These are phyloP conservation scores for Embiotoca jacksoni DNA, from an alignment of 2,113 vertebrate genomes.

Conservation along the genomic window DNA sequence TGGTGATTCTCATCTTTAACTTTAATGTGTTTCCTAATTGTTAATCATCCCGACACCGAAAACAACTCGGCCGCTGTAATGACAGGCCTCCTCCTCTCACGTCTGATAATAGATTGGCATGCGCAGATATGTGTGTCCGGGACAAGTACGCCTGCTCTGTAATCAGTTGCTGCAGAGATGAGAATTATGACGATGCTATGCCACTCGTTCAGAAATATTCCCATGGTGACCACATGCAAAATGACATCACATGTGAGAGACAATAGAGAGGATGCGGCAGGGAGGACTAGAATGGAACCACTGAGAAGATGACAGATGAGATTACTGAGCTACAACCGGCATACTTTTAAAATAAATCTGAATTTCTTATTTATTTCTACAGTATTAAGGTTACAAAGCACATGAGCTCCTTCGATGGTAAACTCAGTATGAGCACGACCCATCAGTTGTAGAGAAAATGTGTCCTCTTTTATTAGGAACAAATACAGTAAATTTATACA, in stretches of 20 bases:
- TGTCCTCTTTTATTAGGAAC: not conserved
- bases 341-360: not conserved
- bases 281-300: not conserved
- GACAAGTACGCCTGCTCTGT: conserved; percentile 21
- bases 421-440: too few species aligned
- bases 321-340: not conserved
- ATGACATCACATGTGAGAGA: conserved; percentile 49
- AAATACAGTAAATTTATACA: not conserved
- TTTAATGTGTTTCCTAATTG: not conserved
- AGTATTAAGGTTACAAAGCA: not conserved
- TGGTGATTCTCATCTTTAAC: not conserved
- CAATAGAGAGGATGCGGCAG: not conserved
- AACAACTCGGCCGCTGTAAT: conserved; percentile 11
- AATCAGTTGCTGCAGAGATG: conserved; percentile 44
- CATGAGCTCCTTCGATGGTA: too few species aligned
- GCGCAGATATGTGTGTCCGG: conserved; percentile 9
- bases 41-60: conserved; percentile 21
- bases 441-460: too few species aligned
- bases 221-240: not conserved
- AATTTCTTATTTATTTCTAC: not conserved
- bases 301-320: not conserved
- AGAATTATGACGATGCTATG: conserved; percentile 10
- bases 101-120: conserved; percentile 15
- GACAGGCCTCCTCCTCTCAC: conserved; percentile 9
- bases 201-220: conserved; percentile 23